These are phyloP conservation scores for Coreius guichenoti DNA, from an alignment of 2,797 vertebrate species.

Conservation along the genomic window DNA sequence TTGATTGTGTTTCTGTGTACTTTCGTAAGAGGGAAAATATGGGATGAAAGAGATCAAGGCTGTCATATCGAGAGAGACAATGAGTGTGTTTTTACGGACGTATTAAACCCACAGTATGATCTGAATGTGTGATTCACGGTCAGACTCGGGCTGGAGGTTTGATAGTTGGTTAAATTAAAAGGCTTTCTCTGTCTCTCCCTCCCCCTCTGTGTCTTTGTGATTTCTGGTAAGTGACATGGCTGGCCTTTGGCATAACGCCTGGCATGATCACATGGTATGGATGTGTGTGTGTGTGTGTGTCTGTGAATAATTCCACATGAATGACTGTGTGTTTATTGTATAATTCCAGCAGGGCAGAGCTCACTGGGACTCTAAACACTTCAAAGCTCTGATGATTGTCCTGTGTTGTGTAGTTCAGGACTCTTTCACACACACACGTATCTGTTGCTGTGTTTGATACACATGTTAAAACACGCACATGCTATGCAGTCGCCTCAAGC, in stretches of 20 bases:
- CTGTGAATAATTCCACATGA: slow-evolving; percentile 41
- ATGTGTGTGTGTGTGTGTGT: slow-evolving; percentile 65
- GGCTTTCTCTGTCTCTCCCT: slow-evolving; percentile 48
- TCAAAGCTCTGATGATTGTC: background rate
- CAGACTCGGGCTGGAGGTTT: slow-evolving; percentile 55
- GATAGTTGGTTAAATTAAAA: slow-evolving; percentile 66
- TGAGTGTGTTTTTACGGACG: slow-evolving; percentile 38
- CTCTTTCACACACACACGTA: too few relatives aligned
- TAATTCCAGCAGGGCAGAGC: slow-evolving; percentile 41
- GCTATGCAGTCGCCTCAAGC: background rate
- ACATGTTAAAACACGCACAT: slow-evolving; percentile 13
- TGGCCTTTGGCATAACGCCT: slow-evolving; percentile 82
- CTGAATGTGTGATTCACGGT: slow-evolving; percentile 21
- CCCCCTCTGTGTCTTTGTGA: slow-evolving; percentile 65
- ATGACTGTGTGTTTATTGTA: slow-evolving; percentile 37
- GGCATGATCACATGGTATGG: slow-evolving; percentile 84
- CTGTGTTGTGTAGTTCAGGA: slow-evolving; percentile 45
- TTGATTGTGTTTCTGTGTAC: slow-evolving; percentile 26
- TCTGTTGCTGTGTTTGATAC: background rate
- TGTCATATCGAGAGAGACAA: background rate
- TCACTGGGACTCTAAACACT: slow-evolving; percentile 31
- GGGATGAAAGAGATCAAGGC: background rate
- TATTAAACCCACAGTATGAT: slow-evolving; percentile 29
- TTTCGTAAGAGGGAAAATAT: slow-evolving; percentile 20
- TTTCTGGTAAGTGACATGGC: slow-evolving; percentile 87